Evolutionary conservation across 2,888 invertebrate genomes (phyloP), one percentile per base, ranked within the genome.

Genomic region (Rotaria magnacalcarata): DNA sequence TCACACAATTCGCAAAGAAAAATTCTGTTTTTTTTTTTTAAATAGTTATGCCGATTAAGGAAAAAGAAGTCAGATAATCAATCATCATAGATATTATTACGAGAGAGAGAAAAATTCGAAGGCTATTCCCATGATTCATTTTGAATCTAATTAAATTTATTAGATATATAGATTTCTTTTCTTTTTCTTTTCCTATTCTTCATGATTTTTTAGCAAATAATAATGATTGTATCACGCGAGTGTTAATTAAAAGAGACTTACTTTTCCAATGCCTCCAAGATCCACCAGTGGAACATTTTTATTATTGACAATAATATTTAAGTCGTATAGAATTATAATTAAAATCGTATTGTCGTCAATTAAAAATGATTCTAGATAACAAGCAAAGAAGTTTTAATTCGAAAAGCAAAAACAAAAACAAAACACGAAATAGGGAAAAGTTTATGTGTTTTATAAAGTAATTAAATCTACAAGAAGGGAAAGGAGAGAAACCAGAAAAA

Each of bases 251-350:
- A 11, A n/a, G 16, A 14, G 8, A 80, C 80, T 80, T 80, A 80
- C 80, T 80, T 80, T 47, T 80, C 80, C 24, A 80, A 47, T 14
- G 80, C 80, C 19, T 80, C 80, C n/a, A 80, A 80, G 21, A 80
- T 43, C 80, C 80, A 80, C 80, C 80, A 80, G 24, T 80, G 80
- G 47, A 80, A 80, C 80, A 80, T 80, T 34, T 34, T 34, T n/a
- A n/a, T 80, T 16, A 34, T 80, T 41, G 24, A 24, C 24, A 56
- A 24, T 19, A 16, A 34, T 67, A 19, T 41, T 19, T 60, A 21
- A 10, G 3, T 21, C 3, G 19, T 3, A 4, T 54, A 6, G 16
- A 19, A 34, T 67, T 34, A 34, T 19, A 19, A 14, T 41, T 2
- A 67, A 67, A 34, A 67, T 27, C 14, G 6, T 2, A 67, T 67